Evolutionary conservation across 2,113 vertebrate species (phyloP).

Genomic region (Pristiophorus japonicus): DNA sequence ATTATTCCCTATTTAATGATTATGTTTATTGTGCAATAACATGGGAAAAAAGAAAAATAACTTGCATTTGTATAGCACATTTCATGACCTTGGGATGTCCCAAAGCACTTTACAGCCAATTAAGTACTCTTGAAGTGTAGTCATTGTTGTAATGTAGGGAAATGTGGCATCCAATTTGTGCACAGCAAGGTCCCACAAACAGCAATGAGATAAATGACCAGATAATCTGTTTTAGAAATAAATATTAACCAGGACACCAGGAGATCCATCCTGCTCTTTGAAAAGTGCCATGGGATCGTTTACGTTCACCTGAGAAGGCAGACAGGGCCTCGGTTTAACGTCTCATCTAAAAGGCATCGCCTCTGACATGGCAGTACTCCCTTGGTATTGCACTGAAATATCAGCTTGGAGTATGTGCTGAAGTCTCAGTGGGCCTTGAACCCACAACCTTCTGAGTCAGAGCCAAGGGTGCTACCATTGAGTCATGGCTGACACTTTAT

Average conservation of each 20-base stretch:
- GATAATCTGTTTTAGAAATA: not conserved
- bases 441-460: not conserved
- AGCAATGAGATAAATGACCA: not conserved
- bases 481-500: not conserved
- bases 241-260: not conserved
- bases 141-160: not conserved
- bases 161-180: not conserved
- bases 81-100: not conserved
- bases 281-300: not conserved
- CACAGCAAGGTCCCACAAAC: not conserved
- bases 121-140: not conserved
- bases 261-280: not conserved
- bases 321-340: not conserved
- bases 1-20: not conserved
- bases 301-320: not conserved
- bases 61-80: not conserved
- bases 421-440: not conserved
- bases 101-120: not conserved
- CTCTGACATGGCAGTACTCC: not conserved
- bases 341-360: not conserved
- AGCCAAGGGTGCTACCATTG: not conserved
- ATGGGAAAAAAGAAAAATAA: not conserved
- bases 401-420: not conserved
- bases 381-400: not conserved
- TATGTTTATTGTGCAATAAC: not conserved